Evolutionary conservation across 2,888 invertebrate species (phyloP).

Genomic region (Danaus chrysippus): DNA sequence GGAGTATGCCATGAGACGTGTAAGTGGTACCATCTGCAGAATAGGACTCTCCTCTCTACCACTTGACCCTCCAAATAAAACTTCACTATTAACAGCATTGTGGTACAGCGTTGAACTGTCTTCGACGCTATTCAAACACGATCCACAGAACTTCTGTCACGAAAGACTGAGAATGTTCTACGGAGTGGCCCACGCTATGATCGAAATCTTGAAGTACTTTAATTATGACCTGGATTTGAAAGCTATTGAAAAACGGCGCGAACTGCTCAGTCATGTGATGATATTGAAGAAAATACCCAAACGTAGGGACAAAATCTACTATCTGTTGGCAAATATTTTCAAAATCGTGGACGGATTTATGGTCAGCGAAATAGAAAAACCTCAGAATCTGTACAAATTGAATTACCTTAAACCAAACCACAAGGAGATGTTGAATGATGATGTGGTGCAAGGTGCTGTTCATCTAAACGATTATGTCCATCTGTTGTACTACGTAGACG

Average conservation of each 20-base stretch:
- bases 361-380: slow-evolving; percentile 40
- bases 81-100: slow-evolving; percentile 40
- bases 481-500: slow-evolving; percentile 32
- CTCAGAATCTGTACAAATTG: slow-evolving; percentile 38
- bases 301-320: slow-evolving; percentile 36
- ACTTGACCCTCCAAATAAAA: slow-evolving; percentile 40
- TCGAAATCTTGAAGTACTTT: slow-evolving; percentile 42
- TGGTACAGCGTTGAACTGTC: slow-evolving; percentile 49
- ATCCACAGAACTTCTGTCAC: slow-evolving; percentile 35
- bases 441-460: slow-evolving; percentile 33
- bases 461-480: slow-evolving; percentile 40
- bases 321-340: slow-evolving; percentile 40
- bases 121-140: slow-evolving; percentile 43
- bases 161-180: slow-evolving; percentile 42
- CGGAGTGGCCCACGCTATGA: slow-evolving; percentile 39
- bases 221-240: slow-evolving; percentile 40
- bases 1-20: slow-evolving; percentile 42
- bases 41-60: slow-evolving; percentile 46
- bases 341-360: slow-evolving; percentile 41
- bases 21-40: slow-evolving; percentile 39
- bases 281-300: slow-evolving; percentile 39
- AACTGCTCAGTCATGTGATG: slow-evolving; percentile 39
- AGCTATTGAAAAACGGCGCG: slow-evolving; percentile 37
- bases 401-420: slow-evolving; percentile 43
- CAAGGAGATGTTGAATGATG: slow-evolving; percentile 36